A percentile compares a stretch with the other conserved stretches of the same genome.
phyloP scores from a whole-genome alignment of 1,140 invertebrate genomes.

The Platorchestia sp. region DNA sequence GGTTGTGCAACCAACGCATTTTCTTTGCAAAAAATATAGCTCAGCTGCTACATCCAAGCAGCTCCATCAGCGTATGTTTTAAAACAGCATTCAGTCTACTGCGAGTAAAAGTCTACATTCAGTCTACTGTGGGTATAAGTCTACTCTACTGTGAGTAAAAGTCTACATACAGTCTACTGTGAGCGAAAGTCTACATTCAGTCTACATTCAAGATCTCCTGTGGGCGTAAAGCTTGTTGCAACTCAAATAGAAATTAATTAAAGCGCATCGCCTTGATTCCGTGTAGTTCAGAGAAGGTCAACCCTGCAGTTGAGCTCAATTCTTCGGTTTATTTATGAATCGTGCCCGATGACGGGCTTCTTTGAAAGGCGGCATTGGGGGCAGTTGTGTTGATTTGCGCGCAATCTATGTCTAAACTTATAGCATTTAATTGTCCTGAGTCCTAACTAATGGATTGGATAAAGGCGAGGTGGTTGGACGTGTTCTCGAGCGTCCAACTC shows the following conservation, averaged over 20 bases:
- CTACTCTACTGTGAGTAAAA: too few relatives aligned
- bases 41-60: not conserved
- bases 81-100: not conserved
- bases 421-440: conserved; percentile 6
- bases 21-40: not conserved
- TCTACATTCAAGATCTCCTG: too few relatives aligned
- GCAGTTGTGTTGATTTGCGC: not conserved
- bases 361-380: not conserved
- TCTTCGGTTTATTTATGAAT: not conserved
- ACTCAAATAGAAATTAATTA: conserved; percentile 11
- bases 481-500: not conserved
- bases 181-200: too few relatives aligned
- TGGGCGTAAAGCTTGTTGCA: not conserved
- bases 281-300: not conserved
- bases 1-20: not conserved
- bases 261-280: not conserved
- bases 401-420: conserved; percentile 14
- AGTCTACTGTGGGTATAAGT: too few relatives aligned
- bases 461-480: not conserved
- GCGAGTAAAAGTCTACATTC: too few relatives aligned
- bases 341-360: not conserved
- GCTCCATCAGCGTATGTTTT: not conserved
- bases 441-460: not conserved
- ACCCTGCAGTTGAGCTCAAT: not conserved
- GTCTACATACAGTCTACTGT: too few relatives aligned